phyloP scores from a whole-genome alignment of 2,113 vertebrate genomes.

The human (Homo sapiens) region DNA sequence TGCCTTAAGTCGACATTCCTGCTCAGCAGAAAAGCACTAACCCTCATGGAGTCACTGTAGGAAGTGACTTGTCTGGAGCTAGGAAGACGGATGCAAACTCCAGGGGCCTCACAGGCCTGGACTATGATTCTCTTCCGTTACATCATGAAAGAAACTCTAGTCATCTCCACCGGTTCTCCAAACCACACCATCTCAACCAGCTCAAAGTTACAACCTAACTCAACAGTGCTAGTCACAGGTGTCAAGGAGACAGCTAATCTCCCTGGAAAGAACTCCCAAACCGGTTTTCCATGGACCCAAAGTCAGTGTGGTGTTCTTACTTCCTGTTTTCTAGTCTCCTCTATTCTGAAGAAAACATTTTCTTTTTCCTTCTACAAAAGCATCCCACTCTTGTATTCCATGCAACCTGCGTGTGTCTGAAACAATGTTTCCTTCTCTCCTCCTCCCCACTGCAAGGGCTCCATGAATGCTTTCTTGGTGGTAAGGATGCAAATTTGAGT shows the following conservation, averaged over 20 bases:
- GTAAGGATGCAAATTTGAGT: neutral
- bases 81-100: neutral
- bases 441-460: neutral
- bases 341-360: neutral
- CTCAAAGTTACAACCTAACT: neutral
- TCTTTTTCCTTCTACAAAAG: neutral
- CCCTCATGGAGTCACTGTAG: neutral
- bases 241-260: too few species aligned
- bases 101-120: neutral
- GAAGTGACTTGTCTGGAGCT: neutral
- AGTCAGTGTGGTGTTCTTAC: neutral
- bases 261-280: neutral
- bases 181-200: neutral
- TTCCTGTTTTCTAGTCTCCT: neutral
- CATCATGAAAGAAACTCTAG: neutral
- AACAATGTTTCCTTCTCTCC: neutral
- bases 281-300: neutral
- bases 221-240: neutral
- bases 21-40: neutral
- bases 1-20: neutral
- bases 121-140: neutral
- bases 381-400: fast-evolving
- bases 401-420: too few species aligned
- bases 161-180: neutral
- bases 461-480: too few species aligned